These are phyloP conservation scores for Cylloceria caligata DNA, from an alignment of 2,888 invertebrate species.

Conservation along the genomic window DNA sequence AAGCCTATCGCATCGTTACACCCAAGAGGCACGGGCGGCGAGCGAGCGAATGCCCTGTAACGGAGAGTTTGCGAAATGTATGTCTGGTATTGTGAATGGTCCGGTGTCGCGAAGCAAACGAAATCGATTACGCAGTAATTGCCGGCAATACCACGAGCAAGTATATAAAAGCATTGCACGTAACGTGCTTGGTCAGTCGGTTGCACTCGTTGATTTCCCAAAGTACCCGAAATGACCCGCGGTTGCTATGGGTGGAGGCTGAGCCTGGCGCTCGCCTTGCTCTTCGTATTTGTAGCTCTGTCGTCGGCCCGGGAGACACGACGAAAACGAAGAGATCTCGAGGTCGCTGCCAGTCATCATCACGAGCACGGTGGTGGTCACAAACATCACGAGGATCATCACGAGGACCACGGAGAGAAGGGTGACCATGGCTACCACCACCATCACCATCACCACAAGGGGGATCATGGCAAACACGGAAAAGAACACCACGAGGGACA, in stretches of 20 bases:
- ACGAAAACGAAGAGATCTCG: constrained; percentile 77
- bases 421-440: constrained; percentile 90
- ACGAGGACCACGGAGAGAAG: constrained; percentile 86
- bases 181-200: constrained; percentile 77
- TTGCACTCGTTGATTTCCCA: constrained; percentile 74
- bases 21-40: constrained; percentile 18
- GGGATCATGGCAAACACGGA: constrained; percentile 89
- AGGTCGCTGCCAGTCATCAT: constrained; percentile 77
- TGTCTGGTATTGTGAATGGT: constrained; percentile 71
- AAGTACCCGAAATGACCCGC: constrained; percentile 73
- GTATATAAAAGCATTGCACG: constrained; percentile 80
- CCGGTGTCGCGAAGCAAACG: constrained; percentile 73
- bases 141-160: constrained; percentile 67
- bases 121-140: constrained; percentile 81
- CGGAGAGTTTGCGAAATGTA: constrained; percentile 78
- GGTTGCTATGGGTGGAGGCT: constrained; percentile 70
- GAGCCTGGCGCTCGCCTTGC: constrained; percentile 74
- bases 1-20: constrained; percentile 24
- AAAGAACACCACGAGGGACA: constrained; percentile 93
- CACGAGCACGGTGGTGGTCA: constrained; percentile 88
- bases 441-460: constrained; percentile 90
- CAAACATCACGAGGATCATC: constrained; percentile 89
- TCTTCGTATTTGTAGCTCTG: constrained; percentile 73
- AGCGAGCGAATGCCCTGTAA: constrained; percentile 37
- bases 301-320: constrained; percentile 74